phyloP scores from a whole-genome alignment of 1,140 invertebrate genomes.

The Drosophila orosa region DNA sequence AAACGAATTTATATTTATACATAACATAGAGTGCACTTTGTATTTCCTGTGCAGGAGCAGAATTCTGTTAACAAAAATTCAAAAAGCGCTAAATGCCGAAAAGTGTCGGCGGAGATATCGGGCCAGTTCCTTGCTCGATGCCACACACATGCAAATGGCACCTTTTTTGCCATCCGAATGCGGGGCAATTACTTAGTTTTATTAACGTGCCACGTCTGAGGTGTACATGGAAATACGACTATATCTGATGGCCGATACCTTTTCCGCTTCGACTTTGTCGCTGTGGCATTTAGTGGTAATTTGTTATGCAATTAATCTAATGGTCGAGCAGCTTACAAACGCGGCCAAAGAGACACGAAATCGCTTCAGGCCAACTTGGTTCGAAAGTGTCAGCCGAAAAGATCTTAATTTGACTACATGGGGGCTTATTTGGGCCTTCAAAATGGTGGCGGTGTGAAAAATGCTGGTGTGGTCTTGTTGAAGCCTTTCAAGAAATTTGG shows the following conservation, averaged over 20 bases:
- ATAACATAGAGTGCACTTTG: neutral
- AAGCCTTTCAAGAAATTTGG: neutral
- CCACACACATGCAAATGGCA: slow-evolving; percentile 11
- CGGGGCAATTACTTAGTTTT: slow-evolving; percentile 11
- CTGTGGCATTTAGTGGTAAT: slow-evolving; percentile 42
- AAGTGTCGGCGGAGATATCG: neutral
- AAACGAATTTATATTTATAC: too few relatives aligned
- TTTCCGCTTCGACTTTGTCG: slow-evolving; percentile 45
- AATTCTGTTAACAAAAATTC: neutral
- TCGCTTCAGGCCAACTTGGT: neutral
- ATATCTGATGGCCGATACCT: slow-evolving; percentile 12
- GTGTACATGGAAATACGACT: neutral
- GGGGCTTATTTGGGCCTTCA: neutral
- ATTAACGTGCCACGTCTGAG: slow-evolving; percentile 14
- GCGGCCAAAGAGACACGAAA: slow-evolving; percentile 25
- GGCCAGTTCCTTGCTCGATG: neutral
- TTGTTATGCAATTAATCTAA: slow-evolving; percentile 53
- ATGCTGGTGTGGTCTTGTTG: neutral
- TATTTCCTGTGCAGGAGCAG: neutral
- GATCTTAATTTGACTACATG: slow-evolving; percentile 23
- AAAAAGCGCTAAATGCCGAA: neutral
- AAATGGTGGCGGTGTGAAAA: neutral
- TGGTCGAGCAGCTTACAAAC: slow-evolving; percentile 22
- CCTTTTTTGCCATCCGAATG: neutral
- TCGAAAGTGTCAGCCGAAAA: slow-evolving; percentile 14